Conservation (phyloP, 2,797 vertebrate genomes). For the Galaxias olidus region DNA sequence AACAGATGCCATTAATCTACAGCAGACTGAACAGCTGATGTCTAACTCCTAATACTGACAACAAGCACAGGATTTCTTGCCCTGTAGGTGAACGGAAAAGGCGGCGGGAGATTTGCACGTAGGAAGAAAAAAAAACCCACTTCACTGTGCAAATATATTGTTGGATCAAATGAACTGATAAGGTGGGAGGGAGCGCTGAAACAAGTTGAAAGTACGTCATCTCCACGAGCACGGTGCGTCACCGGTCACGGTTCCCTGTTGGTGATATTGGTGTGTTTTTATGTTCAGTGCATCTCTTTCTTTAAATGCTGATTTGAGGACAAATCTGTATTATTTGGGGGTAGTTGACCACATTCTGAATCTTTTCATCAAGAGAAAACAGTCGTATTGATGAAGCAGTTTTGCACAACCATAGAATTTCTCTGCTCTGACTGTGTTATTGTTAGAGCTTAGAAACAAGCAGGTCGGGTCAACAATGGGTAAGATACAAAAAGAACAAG, state of each 20-base stretch:
- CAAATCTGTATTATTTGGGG: no score
- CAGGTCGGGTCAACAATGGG: not conserved
- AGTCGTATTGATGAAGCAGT: no score
- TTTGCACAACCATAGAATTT: no score
- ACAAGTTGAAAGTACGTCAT: conserved; percentile 55
- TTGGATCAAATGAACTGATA: conserved; percentile 58
- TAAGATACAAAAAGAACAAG: not conserved
- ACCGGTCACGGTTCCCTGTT: not conserved
- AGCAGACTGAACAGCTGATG: conserved; percentile 60
- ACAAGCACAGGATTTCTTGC: conserved; percentile 50
- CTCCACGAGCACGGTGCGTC: conserved; percentile 23
- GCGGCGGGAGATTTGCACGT: conserved; percentile 26
- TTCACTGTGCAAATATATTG: conserved; percentile 39
- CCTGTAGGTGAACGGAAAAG: conserved; percentile 43
- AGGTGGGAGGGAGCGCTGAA: conserved; percentile 41
- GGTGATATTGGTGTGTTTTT: not conserved
- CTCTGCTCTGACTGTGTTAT: no score
- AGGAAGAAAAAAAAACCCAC: conserved; percentile 13
- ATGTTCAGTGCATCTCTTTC: no score
- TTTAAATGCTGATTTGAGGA: no score
- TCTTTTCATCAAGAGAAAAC: no score
- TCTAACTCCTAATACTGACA: conserved; percentile 52
- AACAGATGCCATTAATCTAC: conserved; percentile 66
- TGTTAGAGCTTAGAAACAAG: no score
- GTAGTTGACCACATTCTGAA: no score